Evolutionary conservation across 2,888 invertebrate genomes (phyloP).

Genomic region (Tillus elongatus): DNA sequence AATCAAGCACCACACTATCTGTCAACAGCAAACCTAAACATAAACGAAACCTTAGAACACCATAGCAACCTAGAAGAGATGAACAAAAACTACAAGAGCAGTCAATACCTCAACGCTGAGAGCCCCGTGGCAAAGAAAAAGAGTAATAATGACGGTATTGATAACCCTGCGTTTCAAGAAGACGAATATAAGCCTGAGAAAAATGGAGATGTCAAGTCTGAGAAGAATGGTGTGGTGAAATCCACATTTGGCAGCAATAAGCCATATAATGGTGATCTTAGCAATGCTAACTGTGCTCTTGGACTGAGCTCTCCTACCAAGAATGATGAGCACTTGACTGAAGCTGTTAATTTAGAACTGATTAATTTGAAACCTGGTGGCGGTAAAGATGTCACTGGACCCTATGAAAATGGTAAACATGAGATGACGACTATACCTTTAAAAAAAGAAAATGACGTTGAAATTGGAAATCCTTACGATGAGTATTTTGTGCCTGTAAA

Average conservation of each 20-base stretch:
- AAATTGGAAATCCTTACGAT: conserved; percentile 63
- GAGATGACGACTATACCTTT: conserved; percentile 43
- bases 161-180: conserved; percentile 40
- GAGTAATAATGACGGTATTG: conserved; percentile 38
- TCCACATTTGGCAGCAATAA: conserved; percentile 36
- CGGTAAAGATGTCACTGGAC: conserved; percentile 48
- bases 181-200: too few species aligned
- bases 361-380: conserved; percentile 62
- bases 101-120: conserved; percentile 34
- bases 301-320: conserved; percentile 31
- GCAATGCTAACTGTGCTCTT: conserved; percentile 26
- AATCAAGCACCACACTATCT: conserved; percentile 37
- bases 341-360: conserved; percentile 72
- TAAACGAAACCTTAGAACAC: conserved; percentile 35
- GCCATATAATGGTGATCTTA: conserved; percentile 36
- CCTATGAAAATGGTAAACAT: conserved; percentile 38
- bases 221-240: conserved; percentile 39
- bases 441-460: conserved; percentile 59
- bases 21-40: conserved; percentile 38
- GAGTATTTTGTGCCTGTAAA: conserved; percentile 81
- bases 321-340: conserved; percentile 39
- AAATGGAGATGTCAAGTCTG: too few species aligned
- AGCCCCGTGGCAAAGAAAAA: conserved; percentile 25
- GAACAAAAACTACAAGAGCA: conserved; percentile 39
- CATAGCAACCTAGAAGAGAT: conserved; percentile 37